Percentiles rank a stretch among this genome's conserved stretches.
These are phyloP conservation scores for Daphoenositta chrysoptera DNA, from an alignment of 2,113 vertebrate species.

Conservation along the genomic window DNA sequence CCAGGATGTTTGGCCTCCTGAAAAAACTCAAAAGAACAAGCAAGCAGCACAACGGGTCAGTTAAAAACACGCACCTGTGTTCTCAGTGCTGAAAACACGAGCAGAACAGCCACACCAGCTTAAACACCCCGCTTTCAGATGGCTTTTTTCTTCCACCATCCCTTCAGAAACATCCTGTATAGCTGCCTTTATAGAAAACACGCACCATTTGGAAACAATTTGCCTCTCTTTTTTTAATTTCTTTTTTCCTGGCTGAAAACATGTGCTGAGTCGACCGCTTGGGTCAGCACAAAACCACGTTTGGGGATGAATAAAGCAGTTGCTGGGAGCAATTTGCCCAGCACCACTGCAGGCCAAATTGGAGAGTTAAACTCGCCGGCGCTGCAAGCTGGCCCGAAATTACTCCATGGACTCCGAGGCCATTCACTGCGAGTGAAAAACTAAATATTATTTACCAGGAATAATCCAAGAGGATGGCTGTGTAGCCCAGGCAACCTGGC, in stretches of 20 bases:
- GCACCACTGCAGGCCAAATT: neutral
- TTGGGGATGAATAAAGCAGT: neutral
- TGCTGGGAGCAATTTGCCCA: neutral
- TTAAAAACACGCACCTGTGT: rapidly evolving
- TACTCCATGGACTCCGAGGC: neutral
- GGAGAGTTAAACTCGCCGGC: neutral
- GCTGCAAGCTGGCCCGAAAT: neutral
- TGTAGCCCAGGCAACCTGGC: neutral
- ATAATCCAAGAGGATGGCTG: neutral
- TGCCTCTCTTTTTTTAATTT: neutral
- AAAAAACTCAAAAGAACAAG: neutral
- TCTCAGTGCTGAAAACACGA: neutral
- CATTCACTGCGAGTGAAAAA: neutral
- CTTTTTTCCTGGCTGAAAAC: conserved; percentile 32
- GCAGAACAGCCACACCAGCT: neutral
- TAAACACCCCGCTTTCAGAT: neutral
- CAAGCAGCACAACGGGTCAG: neutral
- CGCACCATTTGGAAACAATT: neutral
- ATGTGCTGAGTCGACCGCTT: neutral
- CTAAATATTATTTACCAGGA: neutral
- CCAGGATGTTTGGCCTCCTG: neutral
- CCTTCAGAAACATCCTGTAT: neutral
- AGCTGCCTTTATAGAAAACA: neutral
- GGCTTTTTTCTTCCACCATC: neutral
- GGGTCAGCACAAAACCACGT: neutral